phyloP scores from a whole-genome alignment of 2,797 vertebrate species.

The Danio tinwini region DNA sequence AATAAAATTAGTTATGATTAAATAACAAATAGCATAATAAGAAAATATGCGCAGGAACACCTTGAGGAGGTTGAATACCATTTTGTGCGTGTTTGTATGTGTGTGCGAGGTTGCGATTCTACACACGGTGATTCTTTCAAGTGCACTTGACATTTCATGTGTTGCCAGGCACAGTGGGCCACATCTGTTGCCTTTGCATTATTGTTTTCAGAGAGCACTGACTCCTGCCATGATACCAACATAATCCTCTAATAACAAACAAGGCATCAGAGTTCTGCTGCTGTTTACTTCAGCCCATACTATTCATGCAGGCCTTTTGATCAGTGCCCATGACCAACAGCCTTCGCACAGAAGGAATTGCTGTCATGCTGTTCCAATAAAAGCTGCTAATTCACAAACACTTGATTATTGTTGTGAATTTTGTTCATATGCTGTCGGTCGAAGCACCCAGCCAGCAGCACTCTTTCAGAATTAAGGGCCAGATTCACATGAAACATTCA shows the following conservation, averaged over 20 bases:
- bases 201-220: slow-evolving; percentile 43
- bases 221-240: slow-evolving; percentile 21
- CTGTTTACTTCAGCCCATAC: slow-evolving; percentile 25
- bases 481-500: background rate
- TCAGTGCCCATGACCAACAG: slow-evolving; percentile 11
- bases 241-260: slow-evolving; percentile 34
- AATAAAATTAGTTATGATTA: background rate
- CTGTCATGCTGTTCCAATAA: slow-evolving; percentile 18
- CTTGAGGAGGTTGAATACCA: slow-evolving; percentile 11
- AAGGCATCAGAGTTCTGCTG: background rate
- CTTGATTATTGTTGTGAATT: slow-evolving; percentile 17
- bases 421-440: background rate
- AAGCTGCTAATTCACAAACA: slow-evolving; percentile 20
- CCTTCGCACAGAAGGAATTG: slow-evolving; percentile 12
- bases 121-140: slow-evolving; percentile 53
- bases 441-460: background rate
- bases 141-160: slow-evolving; percentile 62
- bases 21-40: background rate
- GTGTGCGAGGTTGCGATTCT: slow-evolving; percentile 42
- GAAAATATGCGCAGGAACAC: background rate
- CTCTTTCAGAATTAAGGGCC: background rate
- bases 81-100: slow-evolving; percentile 11
- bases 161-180: slow-evolving; percentile 21
- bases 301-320: slow-evolving; percentile 20
- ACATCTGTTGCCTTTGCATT: slow-evolving; percentile 49